Base-by-base conservation (phyloP, 1,140 invertebrate species). In the Paralvinella palmiformis region DNA sequence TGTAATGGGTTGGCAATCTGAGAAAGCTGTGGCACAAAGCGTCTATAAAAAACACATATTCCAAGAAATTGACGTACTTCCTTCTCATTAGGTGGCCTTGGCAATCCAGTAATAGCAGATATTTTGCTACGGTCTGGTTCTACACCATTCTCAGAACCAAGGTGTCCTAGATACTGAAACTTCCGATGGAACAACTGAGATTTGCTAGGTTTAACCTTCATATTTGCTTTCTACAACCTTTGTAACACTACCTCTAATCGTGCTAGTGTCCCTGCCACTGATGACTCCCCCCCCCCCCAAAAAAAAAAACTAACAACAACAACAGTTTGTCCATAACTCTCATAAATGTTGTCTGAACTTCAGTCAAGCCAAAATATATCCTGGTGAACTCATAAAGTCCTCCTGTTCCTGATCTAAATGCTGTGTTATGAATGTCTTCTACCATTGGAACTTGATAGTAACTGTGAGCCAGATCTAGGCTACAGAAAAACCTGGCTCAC, bases 81-180 rank as follows among this genome's bases (percentile, higher is more conserved):
- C 29, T 65, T 75, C 33, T 72, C 37, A 31, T 69, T 74, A 15
- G 41, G 70, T 22, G 82, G 81, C 20, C 29, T 58, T 1, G 75
- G 73, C 62, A 75, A 76, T 5, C 81, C 66, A 20, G 71, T 15
- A 6, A 84, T 74, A 5, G 75, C 71, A 44, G 66, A 55, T 22
- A 82, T 69, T 45, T 32, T 60, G 37, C 20, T 24, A 29, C 58
- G 58, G 45, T 67, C 68, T 24, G 58, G 36, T 31, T 17, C 24
- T 3, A 70, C 24, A n/a, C 64, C 69, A 36, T 66, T 37, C 3
- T 27, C 32, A 17, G 44, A 59, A 59, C 67, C 55, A 6, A 32
- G 29, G 63, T 75, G 74, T 6, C 81, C 81, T 27, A 83, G 64
- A 64, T 78, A 83, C 27, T 66, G 63, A 5, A 83, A 44, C 57